Base-by-base conservation (phyloP, 2,113 vertebrate species). In the Lophura nycthemera region DNA sequence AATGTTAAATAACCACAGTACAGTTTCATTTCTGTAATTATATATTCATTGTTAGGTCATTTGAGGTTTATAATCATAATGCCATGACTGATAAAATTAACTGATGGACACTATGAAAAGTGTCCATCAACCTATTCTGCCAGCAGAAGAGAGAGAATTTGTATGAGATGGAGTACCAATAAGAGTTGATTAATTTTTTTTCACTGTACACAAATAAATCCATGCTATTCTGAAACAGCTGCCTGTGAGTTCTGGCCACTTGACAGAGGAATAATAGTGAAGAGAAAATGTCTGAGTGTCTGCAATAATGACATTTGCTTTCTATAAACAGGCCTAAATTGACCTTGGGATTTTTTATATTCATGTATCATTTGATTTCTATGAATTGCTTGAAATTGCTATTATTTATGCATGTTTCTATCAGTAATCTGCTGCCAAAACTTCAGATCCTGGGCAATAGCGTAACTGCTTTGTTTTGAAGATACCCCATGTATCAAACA, bases 71-170 rank as follows among this genome's bases (percentile, higher is more conserved):
- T 87, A 95, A 95, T 94, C 36, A 81, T 80, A 95, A 93, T 72
- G 90, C 18, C 59, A 92, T 38, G 21, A 93, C 60, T 92, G 81
- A 95, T 88, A 94, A 96, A 88, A 97, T 96, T 91, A 96, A 93
- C 74, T 88, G 72, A 96, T 90, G 45, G 82, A 77, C 82, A 88
- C 65, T 71, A 92, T 52, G 21, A 96, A 95, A 87, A 96, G 67
- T 42, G 85, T 96, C 83, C 88, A 76, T 82, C 82, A 93, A 89
- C 82, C 79, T 75, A 54, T 81, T 95, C 77, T 63, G 83, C 54
- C 81, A 92, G 63, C 7, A 92, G 54, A 48, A 90, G 34, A 82
- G 43, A 89, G 29, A 61, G 50, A 70, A 92, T 87, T 85, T 88
- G 34, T 78, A 88, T 84, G 76, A 90, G 79, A 95, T 75, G 22